Evolutionary conservation across 2,113 vertebrate genomes (phyloP).

Genomic region (Thryonomys swinderianus): DNA sequence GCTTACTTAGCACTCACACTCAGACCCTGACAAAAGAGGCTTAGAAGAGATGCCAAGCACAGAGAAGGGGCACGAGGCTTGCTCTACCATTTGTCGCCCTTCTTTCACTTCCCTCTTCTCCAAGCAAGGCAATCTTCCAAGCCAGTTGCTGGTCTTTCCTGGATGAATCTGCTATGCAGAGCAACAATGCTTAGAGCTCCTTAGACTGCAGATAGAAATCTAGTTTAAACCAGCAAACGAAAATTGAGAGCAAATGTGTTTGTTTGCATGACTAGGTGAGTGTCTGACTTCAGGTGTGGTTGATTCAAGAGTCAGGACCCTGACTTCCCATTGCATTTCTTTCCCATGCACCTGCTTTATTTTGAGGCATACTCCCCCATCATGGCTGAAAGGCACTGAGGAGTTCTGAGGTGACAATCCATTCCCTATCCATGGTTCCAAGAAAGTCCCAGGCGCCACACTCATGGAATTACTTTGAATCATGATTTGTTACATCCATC

Average conservation of each 20-base stretch:
- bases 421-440: neutral
- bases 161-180: neutral
- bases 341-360: neutral
- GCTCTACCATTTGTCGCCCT: too few species aligned
- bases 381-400: neutral
- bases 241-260: neutral
- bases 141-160: neutral
- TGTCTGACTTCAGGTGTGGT: neutral
- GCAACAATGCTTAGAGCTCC: neutral
- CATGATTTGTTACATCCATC: neutral
- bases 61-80: neutral
- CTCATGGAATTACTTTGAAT: neutral
- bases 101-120: neutral
- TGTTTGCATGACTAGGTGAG: neutral
- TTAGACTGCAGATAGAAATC: neutral
- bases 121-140: neutral
- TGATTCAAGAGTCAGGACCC: neutral
- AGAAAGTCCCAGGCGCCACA: neutral
- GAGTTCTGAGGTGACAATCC: neutral
- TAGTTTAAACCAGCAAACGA: neutral
- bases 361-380: neutral
- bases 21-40: neutral
- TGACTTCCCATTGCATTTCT: neutral
- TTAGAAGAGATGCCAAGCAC: neutral
- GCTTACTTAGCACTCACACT: neutral